Conservation (phyloP, 1,140 invertebrate species). For the Pararge aegeria region DNA sequence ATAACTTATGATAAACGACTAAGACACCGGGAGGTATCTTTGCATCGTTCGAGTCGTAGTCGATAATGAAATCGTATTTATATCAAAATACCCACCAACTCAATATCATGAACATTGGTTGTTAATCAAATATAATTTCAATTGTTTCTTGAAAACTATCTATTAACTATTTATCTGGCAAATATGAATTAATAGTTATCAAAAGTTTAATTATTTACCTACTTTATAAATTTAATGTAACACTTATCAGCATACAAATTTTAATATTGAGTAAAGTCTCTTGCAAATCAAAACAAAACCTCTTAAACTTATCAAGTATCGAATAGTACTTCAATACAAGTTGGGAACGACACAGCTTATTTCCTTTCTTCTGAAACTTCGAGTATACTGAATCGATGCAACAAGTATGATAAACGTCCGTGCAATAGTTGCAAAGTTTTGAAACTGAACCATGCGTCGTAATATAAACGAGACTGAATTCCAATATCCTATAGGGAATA, state of each 20-base stretch:
- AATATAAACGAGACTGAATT: background rate
- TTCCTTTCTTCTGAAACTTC: conserved; percentile 10
- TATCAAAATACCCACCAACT: too few species aligned
- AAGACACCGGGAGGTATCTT: too few species aligned
- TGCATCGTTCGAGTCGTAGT: too few species aligned
- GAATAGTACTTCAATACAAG: background rate
- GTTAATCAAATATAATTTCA: too few species aligned
- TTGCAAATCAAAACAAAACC: background rate
- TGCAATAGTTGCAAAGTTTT: conserved; percentile 7
- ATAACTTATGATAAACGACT: too few species aligned
- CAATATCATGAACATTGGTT: too few species aligned
- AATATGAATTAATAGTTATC: too few species aligned
- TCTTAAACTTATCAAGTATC: background rate
- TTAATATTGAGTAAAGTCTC: background rate
- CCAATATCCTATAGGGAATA: too few species aligned
- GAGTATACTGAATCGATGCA: conserved; percentile 7
- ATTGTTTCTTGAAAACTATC: too few species aligned
- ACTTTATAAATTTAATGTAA: background rate
- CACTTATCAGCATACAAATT: background rate
- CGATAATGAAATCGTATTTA: too few species aligned
- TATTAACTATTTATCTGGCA: too few species aligned
- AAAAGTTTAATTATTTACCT: too few species aligned
- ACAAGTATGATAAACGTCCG: conserved; percentile 11
- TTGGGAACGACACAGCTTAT: conserved; percentile 8
- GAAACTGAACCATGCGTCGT: background rate